Evolutionary conservation across 2,113 vertebrate species (phyloP).

Genomic region (Lasiurus cinereus): DNA sequence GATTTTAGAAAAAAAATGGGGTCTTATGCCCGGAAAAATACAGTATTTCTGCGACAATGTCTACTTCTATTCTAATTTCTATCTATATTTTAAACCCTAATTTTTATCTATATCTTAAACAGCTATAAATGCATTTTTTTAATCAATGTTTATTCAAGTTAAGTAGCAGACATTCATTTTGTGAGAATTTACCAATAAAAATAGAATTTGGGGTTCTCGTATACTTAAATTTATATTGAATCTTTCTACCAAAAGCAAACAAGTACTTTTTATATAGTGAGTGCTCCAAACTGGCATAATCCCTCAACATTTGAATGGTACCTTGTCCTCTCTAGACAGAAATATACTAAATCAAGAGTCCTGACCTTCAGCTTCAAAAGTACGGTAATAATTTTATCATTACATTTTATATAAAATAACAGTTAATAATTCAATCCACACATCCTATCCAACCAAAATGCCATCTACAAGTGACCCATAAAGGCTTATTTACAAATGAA

Average conservation of each 20-base stretch:
- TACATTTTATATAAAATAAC: slow-evolving; percentile 19
- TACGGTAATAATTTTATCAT: neutral
- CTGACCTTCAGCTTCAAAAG: neutral
- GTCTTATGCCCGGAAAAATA: too few relatives aligned
- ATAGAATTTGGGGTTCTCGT: neutral
- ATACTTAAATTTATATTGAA: slow-evolving; percentile 52
- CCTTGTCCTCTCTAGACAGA: neutral
- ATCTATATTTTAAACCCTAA: slow-evolving; percentile 24
- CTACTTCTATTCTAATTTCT: slow-evolving; percentile 31
- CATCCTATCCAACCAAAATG: neutral
- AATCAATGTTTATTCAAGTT: neutral
- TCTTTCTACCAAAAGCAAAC: neutral
- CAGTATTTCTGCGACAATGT: neutral
- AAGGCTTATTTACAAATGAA: slow-evolving; percentile 4
- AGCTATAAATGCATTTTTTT: neutral
- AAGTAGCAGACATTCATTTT: slow-evolving; percentile 1
- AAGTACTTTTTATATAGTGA: neutral
- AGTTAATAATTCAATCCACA: neutral
- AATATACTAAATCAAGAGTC: neutral
- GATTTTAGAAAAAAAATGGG: too few relatives aligned
- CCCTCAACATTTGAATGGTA: neutral
- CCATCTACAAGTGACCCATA: neutral
- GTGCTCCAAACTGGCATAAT: slow-evolving; percentile 27
- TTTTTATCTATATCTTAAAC: neutral
- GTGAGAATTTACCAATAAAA: slow-evolving; percentile 16